Evolutionary conservation across 2,888 invertebrate species (phyloP), one percentile per base, ranked within the genome.

Genomic region (Volucella bombylans): DNA sequence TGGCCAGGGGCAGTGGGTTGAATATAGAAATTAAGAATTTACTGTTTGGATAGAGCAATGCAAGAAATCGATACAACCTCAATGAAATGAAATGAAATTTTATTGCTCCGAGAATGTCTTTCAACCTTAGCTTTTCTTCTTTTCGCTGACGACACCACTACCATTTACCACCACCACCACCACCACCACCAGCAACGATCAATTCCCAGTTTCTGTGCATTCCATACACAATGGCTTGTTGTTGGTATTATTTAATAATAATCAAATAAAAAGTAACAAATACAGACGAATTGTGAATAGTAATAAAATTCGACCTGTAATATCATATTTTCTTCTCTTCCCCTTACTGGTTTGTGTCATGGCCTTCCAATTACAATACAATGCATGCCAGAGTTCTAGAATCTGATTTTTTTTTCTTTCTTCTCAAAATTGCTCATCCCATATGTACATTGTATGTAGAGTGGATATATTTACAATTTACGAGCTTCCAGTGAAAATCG

Each of bases 31-130:
- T 85, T 85, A 85, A 85, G 81, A 85, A 85, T 85, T 81, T 81
- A 81, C 81, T 85, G 77, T 85, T 85, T 77, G 76, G 67, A 81
- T 81, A 68, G 76, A 74, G 55, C 49, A 72, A 74, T 76, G 57
- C 77, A 76, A 77, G 85, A 81, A 85, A 85, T 85, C 85, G 81
- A 85, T 85, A 85, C 76, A 77, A 85, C 81, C 77, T 77, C 85
- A 81, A 86, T 86, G 77, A 78, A 82, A 86, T 86, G 77, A 78
- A 82, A 86, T 73, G 57, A 73, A 77, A 82, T 86, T 82, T 82
- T 86, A 82, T 86, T 86, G 69, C 77, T 72, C 43, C 59, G 68
- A 68, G 64, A 86, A 72, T 86, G 73, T 69, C 76, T 82, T 86
- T 76, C 65, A 71, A 72, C 67, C 31, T 31, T 31, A 31, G 6